A percentile compares a stretch with the other conserved stretches of the same genome.
phyloP scores from a whole-genome alignment of 2,888 invertebrate species.

The Drosophila peninsularis region DNA sequence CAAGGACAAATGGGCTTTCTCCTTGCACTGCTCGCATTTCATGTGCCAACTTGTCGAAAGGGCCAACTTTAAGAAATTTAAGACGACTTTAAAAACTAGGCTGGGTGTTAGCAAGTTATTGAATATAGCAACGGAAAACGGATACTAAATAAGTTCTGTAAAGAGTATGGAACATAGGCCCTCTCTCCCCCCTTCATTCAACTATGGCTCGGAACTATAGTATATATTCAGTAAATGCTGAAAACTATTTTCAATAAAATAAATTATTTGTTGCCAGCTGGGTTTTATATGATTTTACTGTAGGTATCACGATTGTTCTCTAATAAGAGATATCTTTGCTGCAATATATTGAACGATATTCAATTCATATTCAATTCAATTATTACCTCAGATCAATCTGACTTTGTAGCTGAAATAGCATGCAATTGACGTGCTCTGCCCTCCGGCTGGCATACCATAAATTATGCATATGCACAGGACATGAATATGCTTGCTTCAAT shows the following conservation, averaged over 20 bases:
- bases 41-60: constrained; percentile 46
- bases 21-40: constrained; percentile 39
- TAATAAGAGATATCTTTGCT: background rate
- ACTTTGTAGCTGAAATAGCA: background rate
- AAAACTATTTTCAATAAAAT: background rate
- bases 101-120: background rate
- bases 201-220: too few species aligned
- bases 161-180: too few species aligned
- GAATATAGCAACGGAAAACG: too few species aligned
- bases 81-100: constrained; percentile 14
- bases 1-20: constrained; percentile 80
- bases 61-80: constrained; percentile 37
- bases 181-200: too few species aligned
- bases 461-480: constrained; percentile 41
- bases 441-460: constrained; percentile 14
- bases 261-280: too few species aligned
- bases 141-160: too few species aligned
- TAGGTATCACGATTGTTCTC: background rate
- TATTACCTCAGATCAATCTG: background rate
- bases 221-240: too few species aligned
- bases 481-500: constrained; percentile 20
- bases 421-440: constrained; percentile 18
- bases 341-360: background rate
- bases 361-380: constrained; percentile 3
- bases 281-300: too few species aligned